Evolutionary conservation across 2,113 vertebrate species (phyloP).

Genomic region (Peucedramus taeniatus): DNA sequence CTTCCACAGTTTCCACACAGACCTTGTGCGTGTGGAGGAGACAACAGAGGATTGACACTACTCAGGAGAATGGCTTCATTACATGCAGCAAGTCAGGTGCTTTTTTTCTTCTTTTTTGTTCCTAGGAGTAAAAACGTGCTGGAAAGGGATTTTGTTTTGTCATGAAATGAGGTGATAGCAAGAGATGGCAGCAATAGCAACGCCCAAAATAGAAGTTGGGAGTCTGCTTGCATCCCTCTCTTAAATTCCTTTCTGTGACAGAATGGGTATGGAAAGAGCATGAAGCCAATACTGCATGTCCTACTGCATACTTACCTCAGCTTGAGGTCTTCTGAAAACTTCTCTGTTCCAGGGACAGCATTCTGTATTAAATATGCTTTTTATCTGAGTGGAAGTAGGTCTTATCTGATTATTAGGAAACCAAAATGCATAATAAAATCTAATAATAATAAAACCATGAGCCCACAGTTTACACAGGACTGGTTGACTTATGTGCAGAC

Average conservation of each 20-base stretch:
- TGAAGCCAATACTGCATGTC: background rate
- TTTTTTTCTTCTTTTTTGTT: background rate
- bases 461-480: background rate
- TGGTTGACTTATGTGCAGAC: background rate
- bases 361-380: background rate
- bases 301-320: background rate
- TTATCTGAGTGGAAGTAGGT: background rate
- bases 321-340: background rate
- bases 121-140: background rate
- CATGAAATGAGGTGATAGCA: background rate
- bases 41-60: background rate
- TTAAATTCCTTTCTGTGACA: background rate
- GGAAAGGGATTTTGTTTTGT: background rate
- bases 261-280: background rate
- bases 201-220: background rate
- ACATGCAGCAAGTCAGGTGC: background rate
- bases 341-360: background rate
- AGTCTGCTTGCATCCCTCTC: background rate
- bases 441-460: background rate
- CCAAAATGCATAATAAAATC: background rate
- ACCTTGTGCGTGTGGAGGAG: background rate
- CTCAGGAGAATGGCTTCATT: background rate
- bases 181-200: background rate
- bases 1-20: background rate
- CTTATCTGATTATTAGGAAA: background rate